Evolutionary conservation across 2,888 invertebrate species (phyloP).

Genomic region (Mayetiola destructor): DNA sequence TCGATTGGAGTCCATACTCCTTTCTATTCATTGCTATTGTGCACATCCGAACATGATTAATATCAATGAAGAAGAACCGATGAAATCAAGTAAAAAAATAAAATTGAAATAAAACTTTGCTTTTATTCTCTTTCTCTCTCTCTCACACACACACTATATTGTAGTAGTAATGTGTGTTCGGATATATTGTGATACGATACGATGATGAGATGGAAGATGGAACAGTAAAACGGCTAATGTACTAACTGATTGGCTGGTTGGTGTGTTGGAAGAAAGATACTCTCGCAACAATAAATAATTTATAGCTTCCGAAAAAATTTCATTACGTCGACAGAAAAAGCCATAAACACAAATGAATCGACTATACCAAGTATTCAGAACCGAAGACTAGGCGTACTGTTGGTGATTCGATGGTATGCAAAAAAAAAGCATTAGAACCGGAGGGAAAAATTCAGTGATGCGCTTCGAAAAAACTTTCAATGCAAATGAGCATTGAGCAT

Average conservation of each 20-base stretch:
- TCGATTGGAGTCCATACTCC: not conserved
- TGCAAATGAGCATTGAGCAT: not conserved
- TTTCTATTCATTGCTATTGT: not conserved
- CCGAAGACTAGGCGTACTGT: too few species aligned
- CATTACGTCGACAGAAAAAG: slow-evolving; percentile 12
- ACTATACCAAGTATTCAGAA: too few species aligned
- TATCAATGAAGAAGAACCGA: slow-evolving; percentile 9
- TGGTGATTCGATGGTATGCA: too few species aligned
- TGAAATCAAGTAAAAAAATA: not conserved
- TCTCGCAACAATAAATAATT: slow-evolving; percentile 6
- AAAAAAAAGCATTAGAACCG: too few species aligned
- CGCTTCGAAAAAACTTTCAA: slow-evolving; percentile 6
- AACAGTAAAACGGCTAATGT: too few species aligned
- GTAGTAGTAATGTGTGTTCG: too few species aligned
- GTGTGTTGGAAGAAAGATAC: too few species aligned
- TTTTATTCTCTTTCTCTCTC: not conserved
- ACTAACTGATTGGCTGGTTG: too few species aligned
- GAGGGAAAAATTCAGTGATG: not conserved
- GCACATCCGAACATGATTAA: not conserved
- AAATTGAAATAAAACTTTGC: not conserved
- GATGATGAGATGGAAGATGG: too few species aligned
- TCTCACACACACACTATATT: too few species aligned
- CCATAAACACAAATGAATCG: slow-evolving; percentile 9
- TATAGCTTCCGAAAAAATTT: slow-evolving; percentile 8
- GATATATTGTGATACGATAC: too few species aligned